Evolutionary conservation across 2,113 vertebrate genomes (phyloP), one percentile per base, ranked within the genome.

Genomic region (Tachysurus vachellii): DNA sequence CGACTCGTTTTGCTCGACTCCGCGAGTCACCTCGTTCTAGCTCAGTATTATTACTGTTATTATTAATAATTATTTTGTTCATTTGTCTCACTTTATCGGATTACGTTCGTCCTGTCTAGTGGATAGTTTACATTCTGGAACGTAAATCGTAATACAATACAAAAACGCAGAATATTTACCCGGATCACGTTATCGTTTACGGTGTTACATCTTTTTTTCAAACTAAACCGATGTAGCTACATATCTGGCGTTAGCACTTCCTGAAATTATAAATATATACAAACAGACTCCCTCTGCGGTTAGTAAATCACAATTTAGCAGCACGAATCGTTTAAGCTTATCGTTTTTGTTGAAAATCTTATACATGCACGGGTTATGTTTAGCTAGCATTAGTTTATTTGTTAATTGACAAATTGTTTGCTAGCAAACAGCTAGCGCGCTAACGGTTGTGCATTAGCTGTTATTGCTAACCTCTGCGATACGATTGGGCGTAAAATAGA

Each of bases 1-100:
- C 68, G 83, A 84, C 26, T 84, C 83, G 12, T 42, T 84, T 13
- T 31, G 82, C 53, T 73, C 68, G 83, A 84, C 54, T 84, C 83
- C 26, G 44, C 53, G 83, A 84, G 17, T 57, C 68, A 42, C 54
- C 31, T 59, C 53, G 83, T 17, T 59, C 8, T 57, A 59, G 68
- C 23, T 44, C 13, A 59, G 10, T 13, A 23, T 31, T 71, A 42
- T 56, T 26, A 73, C 26, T 50, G 44, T 54, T 68, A 53, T 83
- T 68, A 50, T 42, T 59, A 12, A 23, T 36, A 80, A 80, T 36
- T 36, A 16, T 56, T 5, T 31, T 4, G 76, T 10, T 31, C 7
- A 80, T 31, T 19, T 36, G 36, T 17, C 77, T 80, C 53, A 59
- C 0, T 54, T 28, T 1, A 14, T 17, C 76, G 12, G 73, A 4